A percentile compares a stretch with the other conserved stretches of the same genome.
phyloP scores from a whole-genome alignment of 2,113 vertebrate species.

The Phylloscopus whistleri region DNA sequence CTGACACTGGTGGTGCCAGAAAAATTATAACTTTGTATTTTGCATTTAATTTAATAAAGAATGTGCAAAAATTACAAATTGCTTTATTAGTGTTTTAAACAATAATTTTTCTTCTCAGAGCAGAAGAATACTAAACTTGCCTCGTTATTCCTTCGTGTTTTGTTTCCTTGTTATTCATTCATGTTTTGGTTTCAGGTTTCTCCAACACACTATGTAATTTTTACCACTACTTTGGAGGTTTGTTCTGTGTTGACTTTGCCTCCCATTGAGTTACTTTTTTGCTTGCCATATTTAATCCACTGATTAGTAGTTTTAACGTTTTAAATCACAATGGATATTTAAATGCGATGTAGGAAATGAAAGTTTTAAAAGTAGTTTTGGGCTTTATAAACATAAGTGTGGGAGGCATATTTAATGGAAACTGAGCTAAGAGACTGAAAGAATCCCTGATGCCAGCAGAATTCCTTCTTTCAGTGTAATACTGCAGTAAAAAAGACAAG shows the following conservation, averaged over 20 bases:
- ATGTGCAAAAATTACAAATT: not conserved
- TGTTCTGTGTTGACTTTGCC: constrained; percentile 40
- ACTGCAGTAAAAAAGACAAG: constrained; percentile 8
- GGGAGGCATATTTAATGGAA: constrained; percentile 45
- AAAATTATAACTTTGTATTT: not conserved
- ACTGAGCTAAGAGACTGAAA: constrained; percentile 10
- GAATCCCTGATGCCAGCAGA: constrained; percentile 41
- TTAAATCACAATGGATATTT: constrained; percentile 50
- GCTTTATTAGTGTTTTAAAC: not conserved
- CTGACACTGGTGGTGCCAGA: not conserved
- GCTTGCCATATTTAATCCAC: constrained; percentile 26
- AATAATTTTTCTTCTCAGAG: not conserved
- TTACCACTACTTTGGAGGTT: constrained; percentile 21
- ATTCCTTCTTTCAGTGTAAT: constrained; percentile 26
- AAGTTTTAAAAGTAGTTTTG: constrained; percentile 48
- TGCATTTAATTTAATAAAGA: not conserved
- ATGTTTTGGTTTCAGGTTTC: constrained; percentile 46
- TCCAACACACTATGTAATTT: constrained; percentile 5
- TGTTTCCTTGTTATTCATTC: not conserved
- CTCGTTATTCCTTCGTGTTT: not conserved
- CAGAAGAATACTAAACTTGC: not conserved
- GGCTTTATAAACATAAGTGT: constrained; percentile 45
- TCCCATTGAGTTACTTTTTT: constrained; percentile 37
- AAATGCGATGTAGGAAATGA: constrained; percentile 12
- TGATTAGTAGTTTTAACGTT: constrained; percentile 12